A percentile compares a stretch with the other conserved stretches of the same genome.
phyloP scores from a whole-genome alignment of 2,113 vertebrate species.

The Pseudorhombus dupliciocellatus region DNA sequence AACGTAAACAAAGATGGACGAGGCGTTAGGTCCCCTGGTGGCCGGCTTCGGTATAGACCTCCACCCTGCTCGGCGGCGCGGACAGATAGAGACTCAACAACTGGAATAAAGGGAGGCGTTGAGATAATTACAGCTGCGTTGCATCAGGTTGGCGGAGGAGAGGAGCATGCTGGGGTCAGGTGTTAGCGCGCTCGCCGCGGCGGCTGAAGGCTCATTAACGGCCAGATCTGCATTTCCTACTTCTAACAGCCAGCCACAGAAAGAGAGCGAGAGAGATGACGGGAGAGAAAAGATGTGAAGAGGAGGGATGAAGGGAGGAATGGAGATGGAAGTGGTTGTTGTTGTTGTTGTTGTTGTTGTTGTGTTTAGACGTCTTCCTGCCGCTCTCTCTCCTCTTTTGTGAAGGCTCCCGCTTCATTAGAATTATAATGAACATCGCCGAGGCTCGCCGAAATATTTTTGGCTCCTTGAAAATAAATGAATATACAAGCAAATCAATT shows the following conservation, averaged over 20 bases:
- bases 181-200: conserved; percentile 36
- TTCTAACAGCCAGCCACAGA: conserved; percentile 13
- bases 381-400: conserved; percentile 57
- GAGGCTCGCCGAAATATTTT: conserved; percentile 65
- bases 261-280: conserved; percentile 15
- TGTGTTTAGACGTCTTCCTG: conserved; percentile 60
- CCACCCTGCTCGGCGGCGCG: too few relatives aligned
- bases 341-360: conserved; percentile 12
- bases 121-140: background rate
- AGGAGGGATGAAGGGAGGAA: conserved; percentile 2
- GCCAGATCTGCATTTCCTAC: conserved; percentile 27
- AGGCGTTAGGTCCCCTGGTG: too few relatives aligned
- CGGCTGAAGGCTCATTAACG: conserved; percentile 57
- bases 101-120: background rate
- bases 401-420: conserved; percentile 71
- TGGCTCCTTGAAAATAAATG: conserved; percentile 62
- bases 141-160: conserved; percentile 2
- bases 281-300: background rate
- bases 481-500: conserved; percentile 67
- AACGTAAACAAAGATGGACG: too few relatives aligned
- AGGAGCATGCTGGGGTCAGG: conserved; percentile 36
- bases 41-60: too few relatives aligned
- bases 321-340: conserved; percentile 9
- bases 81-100: background rate
- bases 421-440: conserved; percentile 75